Evolutionary conservation across 2,113 vertebrate genomes (phyloP).

Genomic region (Murina feae): DNA sequence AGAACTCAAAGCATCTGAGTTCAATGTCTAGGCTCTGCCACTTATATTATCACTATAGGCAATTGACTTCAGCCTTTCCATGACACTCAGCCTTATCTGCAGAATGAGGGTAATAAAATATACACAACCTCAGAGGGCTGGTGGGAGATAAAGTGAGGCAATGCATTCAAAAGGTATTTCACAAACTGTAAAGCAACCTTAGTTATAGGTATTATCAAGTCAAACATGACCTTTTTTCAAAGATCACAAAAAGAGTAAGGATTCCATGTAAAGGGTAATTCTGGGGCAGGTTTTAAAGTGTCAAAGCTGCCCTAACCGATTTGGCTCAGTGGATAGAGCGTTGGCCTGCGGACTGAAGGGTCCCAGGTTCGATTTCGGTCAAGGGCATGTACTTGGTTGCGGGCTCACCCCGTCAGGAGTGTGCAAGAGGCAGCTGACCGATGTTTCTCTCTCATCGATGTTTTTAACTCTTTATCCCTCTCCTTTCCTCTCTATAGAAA

Average conservation of each 20-base stretch:
- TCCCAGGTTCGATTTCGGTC: too few relatives aligned
- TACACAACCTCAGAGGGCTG: not conserved
- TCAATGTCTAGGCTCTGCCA: not conserved
- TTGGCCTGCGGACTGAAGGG: too few relatives aligned
- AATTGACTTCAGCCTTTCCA: slow-evolving; percentile 28
- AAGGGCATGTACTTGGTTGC: too few relatives aligned
- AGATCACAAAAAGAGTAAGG: not conserved
- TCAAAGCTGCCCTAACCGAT: too few relatives aligned
- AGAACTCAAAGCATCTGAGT: not conserved
- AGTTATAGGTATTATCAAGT: not conserved
- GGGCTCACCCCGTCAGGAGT: too few relatives aligned
- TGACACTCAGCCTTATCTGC: not conserved
- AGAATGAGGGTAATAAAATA: not conserved
- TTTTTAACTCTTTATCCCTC: too few relatives aligned
- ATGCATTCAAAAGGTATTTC: not conserved
- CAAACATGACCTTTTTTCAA: not conserved
- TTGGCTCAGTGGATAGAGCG: too few relatives aligned
- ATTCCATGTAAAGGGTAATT: not conserved
- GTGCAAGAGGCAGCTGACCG: too few relatives aligned
- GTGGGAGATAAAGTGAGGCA: not conserved
- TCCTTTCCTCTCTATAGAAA: too few relatives aligned
- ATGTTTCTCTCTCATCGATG: too few relatives aligned
- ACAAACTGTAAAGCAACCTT: not conserved
- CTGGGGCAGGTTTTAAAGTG: not conserved
- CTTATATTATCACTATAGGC: not conserved